These are phyloP conservation scores for Amphimedon queenslandica DNA, from an alignment of 37 sponge, comb jelly and placozoan genomes.

Conservation along the genomic window DNA sequence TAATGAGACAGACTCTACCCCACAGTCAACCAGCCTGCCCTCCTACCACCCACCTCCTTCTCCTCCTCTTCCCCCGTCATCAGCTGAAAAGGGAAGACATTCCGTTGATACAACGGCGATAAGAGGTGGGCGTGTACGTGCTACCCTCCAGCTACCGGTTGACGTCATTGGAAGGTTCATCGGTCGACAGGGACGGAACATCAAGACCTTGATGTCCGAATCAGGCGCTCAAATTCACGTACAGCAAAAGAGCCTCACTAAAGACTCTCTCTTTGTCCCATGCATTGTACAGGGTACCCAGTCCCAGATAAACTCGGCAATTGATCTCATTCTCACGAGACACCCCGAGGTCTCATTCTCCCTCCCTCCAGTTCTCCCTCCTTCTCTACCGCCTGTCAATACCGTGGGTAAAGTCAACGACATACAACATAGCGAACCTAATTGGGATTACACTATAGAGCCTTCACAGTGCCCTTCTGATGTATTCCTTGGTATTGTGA, in stretches of 20 bases:
- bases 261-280: conserved; percentile 32
- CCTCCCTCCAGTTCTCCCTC: background rate
- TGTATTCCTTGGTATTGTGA: conserved; percentile 37
- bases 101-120: background rate
- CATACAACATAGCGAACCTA: background rate
- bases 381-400: background rate
- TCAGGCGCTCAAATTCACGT: conserved; percentile 55
- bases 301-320: conserved; percentile 27
- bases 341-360: conserved; percentile 42
- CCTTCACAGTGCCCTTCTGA: conserved; percentile 17
- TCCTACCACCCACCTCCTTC: background rate
- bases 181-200: conserved; percentile 54
- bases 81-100: too few species aligned
- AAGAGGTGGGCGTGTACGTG: conserved; percentile 10
- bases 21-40: background rate
- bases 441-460: conserved; percentile 19
- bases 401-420: background rate
- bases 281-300: conserved; percentile 40
- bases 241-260: conserved; percentile 44
- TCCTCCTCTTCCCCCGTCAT: background rate
- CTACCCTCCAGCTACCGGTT: conserved; percentile 35
- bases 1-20: background rate
- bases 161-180: conserved; percentile 55
- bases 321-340: conserved; percentile 16
- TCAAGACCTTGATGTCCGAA: conserved; percentile 53